Conservation (phyloP, 37 sponge, comb jelly and placozoan genomes). For the Haliclona indistincta region DNA sequence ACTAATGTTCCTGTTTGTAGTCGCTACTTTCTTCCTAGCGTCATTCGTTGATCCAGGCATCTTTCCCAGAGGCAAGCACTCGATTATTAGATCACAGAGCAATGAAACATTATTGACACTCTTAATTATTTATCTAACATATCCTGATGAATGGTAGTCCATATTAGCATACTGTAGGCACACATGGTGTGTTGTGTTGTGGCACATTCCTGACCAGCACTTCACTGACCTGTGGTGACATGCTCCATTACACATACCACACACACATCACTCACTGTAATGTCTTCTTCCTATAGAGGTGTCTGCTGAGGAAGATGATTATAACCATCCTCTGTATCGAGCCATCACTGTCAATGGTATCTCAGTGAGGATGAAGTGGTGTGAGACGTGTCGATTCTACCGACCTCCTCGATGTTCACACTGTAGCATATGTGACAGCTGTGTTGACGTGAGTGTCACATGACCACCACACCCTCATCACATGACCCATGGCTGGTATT, state of each 20-base stretch:
- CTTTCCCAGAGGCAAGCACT: slow-evolving; percentile 93
- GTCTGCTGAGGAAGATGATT: slow-evolving; percentile 83
- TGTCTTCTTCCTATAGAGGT: slow-evolving; percentile 13
- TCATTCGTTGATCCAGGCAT: slow-evolving; percentile 95
- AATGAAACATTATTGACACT: slow-evolving; percentile 1
- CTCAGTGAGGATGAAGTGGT: slow-evolving; percentile 91
- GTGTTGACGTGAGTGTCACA: slow-evolving; percentile 94
- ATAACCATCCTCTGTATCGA: slow-evolving; percentile 68
- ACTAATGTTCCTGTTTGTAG: slow-evolving; percentile 75
- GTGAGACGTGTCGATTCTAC: slow-evolving; percentile 97
- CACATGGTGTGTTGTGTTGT: not conserved
- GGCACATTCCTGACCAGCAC: not conserved
- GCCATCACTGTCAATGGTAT: slow-evolving; percentile 67
- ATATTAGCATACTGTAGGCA: not conserved
- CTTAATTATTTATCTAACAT: not conserved
- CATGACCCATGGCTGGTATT: not conserved
- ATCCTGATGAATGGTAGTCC: not conserved
- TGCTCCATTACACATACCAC: not conserved
- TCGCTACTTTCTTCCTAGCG: slow-evolving; percentile 81
- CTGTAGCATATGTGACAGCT: slow-evolving; percentile 97
- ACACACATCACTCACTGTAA: not conserved
- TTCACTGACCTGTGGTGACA: not conserved
- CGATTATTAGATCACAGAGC: too few relatives aligned
- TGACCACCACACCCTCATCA: not conserved
- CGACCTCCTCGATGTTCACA: slow-evolving; percentile 96